Conservation (phyloP, 2,888 invertebrate genomes). For the Muschampia plurimacula region DNA sequence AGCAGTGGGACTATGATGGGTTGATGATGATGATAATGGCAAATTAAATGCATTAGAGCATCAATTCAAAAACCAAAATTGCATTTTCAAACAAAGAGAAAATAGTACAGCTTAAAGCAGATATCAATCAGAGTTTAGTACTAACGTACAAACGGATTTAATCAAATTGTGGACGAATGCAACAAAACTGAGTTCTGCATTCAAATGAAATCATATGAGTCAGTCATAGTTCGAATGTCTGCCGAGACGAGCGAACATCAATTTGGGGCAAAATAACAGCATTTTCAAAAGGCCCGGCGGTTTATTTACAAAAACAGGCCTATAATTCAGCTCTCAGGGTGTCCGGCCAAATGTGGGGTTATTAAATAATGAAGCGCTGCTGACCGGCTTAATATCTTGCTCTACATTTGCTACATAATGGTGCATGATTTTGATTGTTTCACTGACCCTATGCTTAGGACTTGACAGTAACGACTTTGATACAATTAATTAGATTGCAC, state of each 20-base stretch:
- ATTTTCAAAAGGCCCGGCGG: slow-evolving; percentile 61
- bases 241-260: slow-evolving; percentile 38
- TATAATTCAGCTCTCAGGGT: slow-evolving; percentile 72
- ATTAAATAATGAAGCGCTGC: slow-evolving; percentile 76
- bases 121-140: not conserved
- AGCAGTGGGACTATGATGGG: no score
- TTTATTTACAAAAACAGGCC: slow-evolving; percentile 79
- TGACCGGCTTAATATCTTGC: slow-evolving; percentile 49
- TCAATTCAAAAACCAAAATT: no score
- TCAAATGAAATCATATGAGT: slow-evolving; percentile 16
- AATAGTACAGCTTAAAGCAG: no score
- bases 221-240: slow-evolving; percentile 38
- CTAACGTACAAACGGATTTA: not conserved
- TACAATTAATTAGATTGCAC: not conserved
- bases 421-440: slow-evolving; percentile 43
- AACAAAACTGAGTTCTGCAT: slow-evolving; percentile 1
- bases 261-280: slow-evolving; percentile 55
- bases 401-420: slow-evolving; percentile 41
- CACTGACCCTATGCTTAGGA: not conserved
- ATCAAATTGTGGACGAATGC: not conserved
- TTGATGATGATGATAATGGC: no score
- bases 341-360: slow-evolving; percentile 72
- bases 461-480: not conserved
- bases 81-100: no score
- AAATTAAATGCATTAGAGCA: no score